Conservation (phyloP, 1,140 invertebrate species). For the Phymorhynchus buccinoides region DNA sequence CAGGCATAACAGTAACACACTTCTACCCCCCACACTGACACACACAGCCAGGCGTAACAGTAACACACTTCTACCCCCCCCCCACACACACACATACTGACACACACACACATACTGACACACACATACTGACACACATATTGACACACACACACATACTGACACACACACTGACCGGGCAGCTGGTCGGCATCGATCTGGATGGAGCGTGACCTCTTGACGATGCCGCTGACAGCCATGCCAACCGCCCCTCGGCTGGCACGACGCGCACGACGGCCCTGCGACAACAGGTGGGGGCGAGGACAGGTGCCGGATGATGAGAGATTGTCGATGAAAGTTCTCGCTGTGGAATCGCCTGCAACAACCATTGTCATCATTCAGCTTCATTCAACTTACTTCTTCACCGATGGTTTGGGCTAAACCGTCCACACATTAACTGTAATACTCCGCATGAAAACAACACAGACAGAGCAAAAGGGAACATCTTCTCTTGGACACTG, state of each 20-base stretch:
- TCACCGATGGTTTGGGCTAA: no score
- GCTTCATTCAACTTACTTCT: background rate
- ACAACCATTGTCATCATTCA: background rate
- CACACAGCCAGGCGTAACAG: no score
- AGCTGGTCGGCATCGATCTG: constrained; percentile 62
- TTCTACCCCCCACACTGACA: no score
- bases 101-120: background rate
- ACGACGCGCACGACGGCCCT: constrained; percentile 44
- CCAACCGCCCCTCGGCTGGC: constrained; percentile 39
- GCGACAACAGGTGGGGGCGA: constrained; percentile 51
- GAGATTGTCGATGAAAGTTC: constrained; percentile 52
- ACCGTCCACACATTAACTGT: no score
- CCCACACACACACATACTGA: background rate
- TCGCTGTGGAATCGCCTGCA: constrained; percentile 44
- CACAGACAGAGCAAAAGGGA: no score
- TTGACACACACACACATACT: background rate
- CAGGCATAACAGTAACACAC: no score
- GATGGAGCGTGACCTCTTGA: constrained; percentile 66
- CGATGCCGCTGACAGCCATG: constrained; percentile 59
- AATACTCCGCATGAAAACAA: no score
- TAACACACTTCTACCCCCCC: no score
- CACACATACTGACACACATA: background rate
- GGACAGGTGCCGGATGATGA: constrained; percentile 49
- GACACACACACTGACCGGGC: constrained; percentile 54
- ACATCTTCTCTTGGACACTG: no score